These are phyloP conservation scores for Epinotia demarniana DNA, from an alignment of 2,888 invertebrate genomes.

Conservation along the genomic window DNA sequence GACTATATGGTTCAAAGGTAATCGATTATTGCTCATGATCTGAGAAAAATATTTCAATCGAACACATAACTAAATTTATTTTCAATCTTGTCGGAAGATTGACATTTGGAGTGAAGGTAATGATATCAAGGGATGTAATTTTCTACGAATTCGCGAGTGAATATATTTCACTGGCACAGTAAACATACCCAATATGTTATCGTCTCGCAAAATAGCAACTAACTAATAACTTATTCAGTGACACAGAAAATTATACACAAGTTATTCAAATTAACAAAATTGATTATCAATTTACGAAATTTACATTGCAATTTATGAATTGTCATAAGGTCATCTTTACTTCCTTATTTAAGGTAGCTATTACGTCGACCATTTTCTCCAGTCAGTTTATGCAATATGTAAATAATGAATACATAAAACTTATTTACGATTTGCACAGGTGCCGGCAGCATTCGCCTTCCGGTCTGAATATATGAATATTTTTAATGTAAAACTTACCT, in stretches of 20 bases:
- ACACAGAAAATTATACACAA: neutral
- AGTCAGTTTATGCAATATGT: conserved; percentile 53
- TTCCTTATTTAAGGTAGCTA: conserved; percentile 30
- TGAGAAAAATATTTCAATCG: conserved; percentile 24
- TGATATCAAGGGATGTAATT: neutral
- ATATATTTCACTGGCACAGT: neutral
- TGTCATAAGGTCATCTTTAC: conserved; percentile 26
- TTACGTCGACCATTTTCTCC: conserved; percentile 47
- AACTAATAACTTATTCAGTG: neutral
- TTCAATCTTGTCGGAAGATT: conserved; percentile 11
- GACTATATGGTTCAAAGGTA: conserved; percentile 56
- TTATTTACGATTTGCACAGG: conserved; percentile 61
- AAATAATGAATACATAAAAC: conserved; percentile 60
- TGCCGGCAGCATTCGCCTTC: conserved; percentile 53
- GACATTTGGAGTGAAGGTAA: conserved; percentile 10
- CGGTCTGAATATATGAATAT: conserved; percentile 61
- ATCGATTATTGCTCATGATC: conserved; percentile 53
- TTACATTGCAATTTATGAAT: conserved; percentile 4
- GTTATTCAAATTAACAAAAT: neutral
- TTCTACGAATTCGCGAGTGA: neutral
- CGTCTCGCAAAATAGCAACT: neutral
- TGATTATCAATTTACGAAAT: neutral
- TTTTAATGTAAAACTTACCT: conserved; percentile 46
- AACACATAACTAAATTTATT: conserved; percentile 29
- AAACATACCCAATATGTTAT: neutral